Conservation (phyloP, 2,113 vertebrate genomes). For the Suricata suricatta region DNA sequence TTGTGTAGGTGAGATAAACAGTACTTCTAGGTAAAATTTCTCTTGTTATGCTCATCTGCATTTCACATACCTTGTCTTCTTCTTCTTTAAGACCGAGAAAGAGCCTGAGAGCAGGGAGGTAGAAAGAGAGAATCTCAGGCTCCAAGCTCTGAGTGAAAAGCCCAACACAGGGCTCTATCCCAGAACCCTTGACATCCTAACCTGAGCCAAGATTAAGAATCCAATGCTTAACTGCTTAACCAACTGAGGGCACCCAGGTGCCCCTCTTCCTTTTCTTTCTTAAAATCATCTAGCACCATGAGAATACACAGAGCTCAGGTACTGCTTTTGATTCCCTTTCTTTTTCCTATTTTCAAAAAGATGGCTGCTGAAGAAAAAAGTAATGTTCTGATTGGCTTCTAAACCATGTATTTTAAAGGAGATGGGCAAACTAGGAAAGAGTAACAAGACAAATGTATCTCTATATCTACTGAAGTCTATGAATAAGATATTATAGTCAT, state of each 20-base stretch:
- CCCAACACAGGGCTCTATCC: too few species aligned
- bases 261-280: background rate
- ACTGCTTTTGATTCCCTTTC: background rate
- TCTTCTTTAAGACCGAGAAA: background rate
- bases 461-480: background rate
- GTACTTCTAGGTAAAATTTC: background rate
- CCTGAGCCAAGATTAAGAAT: too few species aligned
- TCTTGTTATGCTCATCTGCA: slow-evolving; percentile 15
- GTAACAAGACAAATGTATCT: background rate
- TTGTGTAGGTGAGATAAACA: slow-evolving; percentile 14
- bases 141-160: too few species aligned
- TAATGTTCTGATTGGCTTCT: background rate
- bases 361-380: background rate
- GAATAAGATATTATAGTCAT: background rate
- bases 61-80: background rate
- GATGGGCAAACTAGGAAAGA: background rate
- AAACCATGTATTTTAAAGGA: background rate
- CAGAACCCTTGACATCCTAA: too few species aligned
- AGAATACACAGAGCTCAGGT: background rate
- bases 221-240: too few species aligned
- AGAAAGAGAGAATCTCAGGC: too few species aligned
- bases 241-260: too few species aligned
- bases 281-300: background rate
- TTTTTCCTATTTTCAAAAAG: slow-evolving; percentile 2
- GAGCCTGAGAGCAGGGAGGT: too few species aligned